Evolutionary conservation across 92 coral and sea anemone genomes (phyloP), one percentile per base, ranked within the genome.

Genomic region (Phenganax marumi): DNA sequence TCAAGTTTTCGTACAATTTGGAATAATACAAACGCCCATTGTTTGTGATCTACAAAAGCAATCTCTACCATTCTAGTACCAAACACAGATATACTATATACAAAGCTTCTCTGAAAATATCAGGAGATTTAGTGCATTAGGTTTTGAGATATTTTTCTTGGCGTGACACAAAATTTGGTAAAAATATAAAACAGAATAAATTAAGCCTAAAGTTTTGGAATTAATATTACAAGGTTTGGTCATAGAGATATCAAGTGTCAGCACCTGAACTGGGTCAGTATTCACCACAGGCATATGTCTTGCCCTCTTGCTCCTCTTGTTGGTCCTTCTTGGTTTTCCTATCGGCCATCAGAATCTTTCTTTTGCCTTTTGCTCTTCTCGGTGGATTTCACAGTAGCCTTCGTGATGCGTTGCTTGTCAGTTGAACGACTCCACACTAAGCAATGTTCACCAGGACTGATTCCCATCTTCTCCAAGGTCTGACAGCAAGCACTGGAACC

Each of bases 401-500:
- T 62, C 6, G 21, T 12, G 69, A 62, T 62, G 2, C 69, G 69
- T 12, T 62, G 69, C 21, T 62, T 12, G 21, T 62, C 69, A 62
- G 25, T 43, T 62, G 21, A 12, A 62, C 6, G 8, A 62, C 21
- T 62, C 70, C 73, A 79, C 88, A 85, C 71, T 85, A 88, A 52
- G 75, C 84, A 48, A n/a, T n/a, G n/a, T n/a, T n/a, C n/a, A n/a
- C n/a, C n/a, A n/a, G n/a, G n/a, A n/a, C n/a, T n/a, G n/a, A 78
- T 84, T 0, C 90, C 85, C 61, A 33, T 73, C 74, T 79, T 87
- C 60, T 23, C 73, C 72, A 87, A 68, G 21, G 66, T 21, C 18
- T 77, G 52, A 52, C 77, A 69, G 46, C 82, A 62, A 68, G 90
- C 88, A 52, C 73, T 80, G 63, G 70, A 51, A 54, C 89, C 87